Conservation (phyloP, 2,797 vertebrate species). For the Esox lucius region DNA sequence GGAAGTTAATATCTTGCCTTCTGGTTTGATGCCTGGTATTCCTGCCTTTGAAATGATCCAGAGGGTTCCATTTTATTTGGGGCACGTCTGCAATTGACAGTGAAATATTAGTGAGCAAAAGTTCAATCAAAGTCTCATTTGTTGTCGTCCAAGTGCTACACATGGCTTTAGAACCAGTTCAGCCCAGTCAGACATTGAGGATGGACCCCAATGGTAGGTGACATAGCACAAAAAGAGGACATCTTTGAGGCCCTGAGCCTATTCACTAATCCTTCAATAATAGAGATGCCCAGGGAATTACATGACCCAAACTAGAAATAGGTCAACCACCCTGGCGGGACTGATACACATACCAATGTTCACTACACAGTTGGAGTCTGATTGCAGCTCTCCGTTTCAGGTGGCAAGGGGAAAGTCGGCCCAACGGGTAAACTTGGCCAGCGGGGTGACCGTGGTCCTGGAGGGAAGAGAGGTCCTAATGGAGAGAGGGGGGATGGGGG, state of each 20-base stretch:
- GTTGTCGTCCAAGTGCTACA: too few relatives aligned
- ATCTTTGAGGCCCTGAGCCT: conserved; percentile 27
- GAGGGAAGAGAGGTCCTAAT: conserved; percentile 88
- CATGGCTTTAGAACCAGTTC: not conserved
- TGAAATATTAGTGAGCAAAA: conserved; percentile 19
- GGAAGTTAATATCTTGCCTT: not conserved
- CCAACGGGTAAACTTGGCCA: conserved; percentile 83
- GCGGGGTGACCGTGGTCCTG: conserved; percentile 86
- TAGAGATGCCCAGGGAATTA: not conserved
- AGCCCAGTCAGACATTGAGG: conserved; percentile 9
- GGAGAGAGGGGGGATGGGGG: conserved; percentile 82
- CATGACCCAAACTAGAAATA: not conserved
- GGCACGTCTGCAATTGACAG: conserved; percentile 3
- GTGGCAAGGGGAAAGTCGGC: conserved; percentile 88
- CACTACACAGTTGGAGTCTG: not conserved
- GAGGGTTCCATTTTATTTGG: not conserved
- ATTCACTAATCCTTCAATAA: conserved; percentile 12
- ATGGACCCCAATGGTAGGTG: conserved; percentile 26
- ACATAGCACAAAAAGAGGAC: conserved; percentile 16
- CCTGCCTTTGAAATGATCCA: not conserved
- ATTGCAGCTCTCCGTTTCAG: conserved; percentile 74
- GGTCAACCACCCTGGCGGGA: not conserved
- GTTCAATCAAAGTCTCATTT: not conserved
- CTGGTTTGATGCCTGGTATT: not conserved
- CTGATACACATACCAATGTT: not conserved